Percentiles rank a stretch among this genome's conserved stretches.
phyloP scores from a whole-genome alignment of 1,140 invertebrate species.

The Drosophila sulfurigaster region DNA sequence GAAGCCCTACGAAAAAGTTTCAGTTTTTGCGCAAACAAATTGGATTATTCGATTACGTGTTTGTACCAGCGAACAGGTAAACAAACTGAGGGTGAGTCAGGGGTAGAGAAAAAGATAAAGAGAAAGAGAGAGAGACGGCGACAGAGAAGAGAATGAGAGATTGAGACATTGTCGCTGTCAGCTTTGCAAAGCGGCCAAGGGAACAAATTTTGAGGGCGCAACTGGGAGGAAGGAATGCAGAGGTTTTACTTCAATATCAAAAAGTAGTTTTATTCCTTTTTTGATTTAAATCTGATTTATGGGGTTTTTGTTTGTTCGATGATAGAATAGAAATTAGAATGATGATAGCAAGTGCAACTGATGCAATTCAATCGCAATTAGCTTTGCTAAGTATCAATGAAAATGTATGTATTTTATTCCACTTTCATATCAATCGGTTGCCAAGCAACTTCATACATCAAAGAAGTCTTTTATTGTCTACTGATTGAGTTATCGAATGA shows the following conservation, averaged over 20 bases:
- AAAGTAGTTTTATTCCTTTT: conserved; percentile 22
- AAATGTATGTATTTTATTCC: too few species aligned
- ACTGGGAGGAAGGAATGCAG: conserved; percentile 20
- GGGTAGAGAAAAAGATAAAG: conserved; percentile 12
- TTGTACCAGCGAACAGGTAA: conserved; percentile 60
- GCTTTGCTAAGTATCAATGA: background rate
- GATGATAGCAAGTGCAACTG: background rate
- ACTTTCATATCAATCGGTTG: background rate
- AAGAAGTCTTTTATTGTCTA: background rate
- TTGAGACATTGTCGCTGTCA: conserved; percentile 38
- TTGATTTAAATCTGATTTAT: conserved; percentile 62
- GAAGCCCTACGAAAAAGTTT: conserved; percentile 80
- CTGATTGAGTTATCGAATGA: conserved; percentile 16
- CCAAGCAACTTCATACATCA: background rate
- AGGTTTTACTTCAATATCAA: conserved; percentile 36
- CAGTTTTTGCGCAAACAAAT: conserved; percentile 81
- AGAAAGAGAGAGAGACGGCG: conserved; percentile 8
- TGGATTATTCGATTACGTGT: conserved; percentile 84
- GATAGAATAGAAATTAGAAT: conserved; percentile 22
- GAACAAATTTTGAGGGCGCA: conserved; percentile 70
- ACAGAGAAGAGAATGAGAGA: conserved; percentile 12
- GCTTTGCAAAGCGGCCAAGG: conserved; percentile 70
- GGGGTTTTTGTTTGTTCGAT: conserved; percentile 58
- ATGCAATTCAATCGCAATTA: conserved; percentile 1
- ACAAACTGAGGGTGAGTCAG: conserved; percentile 8